Percentiles rank a stretch among this genome's conserved stretches.
These are phyloP conservation scores for Cheilosia vernalis DNA, from an alignment of 2,888 invertebrate genomes.

Conservation along the genomic window DNA sequence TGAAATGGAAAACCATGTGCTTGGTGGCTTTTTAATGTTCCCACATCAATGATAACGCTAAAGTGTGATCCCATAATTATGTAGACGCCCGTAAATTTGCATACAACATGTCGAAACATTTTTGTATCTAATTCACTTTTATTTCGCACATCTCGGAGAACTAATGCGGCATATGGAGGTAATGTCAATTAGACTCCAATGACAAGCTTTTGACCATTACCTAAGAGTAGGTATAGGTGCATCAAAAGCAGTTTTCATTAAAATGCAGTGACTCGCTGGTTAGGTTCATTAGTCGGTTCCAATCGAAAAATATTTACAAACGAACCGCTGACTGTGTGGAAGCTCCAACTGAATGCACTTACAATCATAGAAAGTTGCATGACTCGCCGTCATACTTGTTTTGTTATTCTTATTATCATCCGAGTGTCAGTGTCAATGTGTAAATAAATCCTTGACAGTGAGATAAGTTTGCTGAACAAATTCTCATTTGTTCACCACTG, in stretches of 20 bases:
- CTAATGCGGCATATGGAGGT: slow-evolving; percentile 36
- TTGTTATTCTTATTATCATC: not conserved
- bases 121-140: slow-evolving; percentile 29
- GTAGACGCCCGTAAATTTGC: slow-evolving; percentile 11
- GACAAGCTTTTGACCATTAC: not conserved
- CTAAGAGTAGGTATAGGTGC: not conserved
- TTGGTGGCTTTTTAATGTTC: slow-evolving; percentile 15
- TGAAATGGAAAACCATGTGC: slow-evolving; percentile 28
- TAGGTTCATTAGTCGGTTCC: not conserved
- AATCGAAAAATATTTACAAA: slow-evolving; percentile 8
- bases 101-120: slow-evolving; percentile 46
- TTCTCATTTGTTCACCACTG: not conserved
- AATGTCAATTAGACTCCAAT: slow-evolving; percentile 25
- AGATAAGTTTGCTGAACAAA: not conserved
- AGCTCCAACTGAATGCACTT: slow-evolving; percentile 1
- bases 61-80: slow-evolving; percentile 40
- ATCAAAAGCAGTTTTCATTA: slow-evolving; percentile 9
- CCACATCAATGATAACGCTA: slow-evolving; percentile 33
- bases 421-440: slow-evolving; percentile 12
- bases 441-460: slow-evolving; percentile 3
- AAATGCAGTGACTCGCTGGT: slow-evolving; percentile 1
- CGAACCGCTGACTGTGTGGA: not conserved
- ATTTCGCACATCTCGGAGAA: not conserved
- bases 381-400: slow-evolving; percentile 17
- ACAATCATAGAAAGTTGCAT: slow-evolving; percentile 48